A percentile compares a stretch with the other conserved stretches of the same genome.
Conservation (phyloP, 2,113 vertebrate species). For the Cercocebus atys region DNA sequence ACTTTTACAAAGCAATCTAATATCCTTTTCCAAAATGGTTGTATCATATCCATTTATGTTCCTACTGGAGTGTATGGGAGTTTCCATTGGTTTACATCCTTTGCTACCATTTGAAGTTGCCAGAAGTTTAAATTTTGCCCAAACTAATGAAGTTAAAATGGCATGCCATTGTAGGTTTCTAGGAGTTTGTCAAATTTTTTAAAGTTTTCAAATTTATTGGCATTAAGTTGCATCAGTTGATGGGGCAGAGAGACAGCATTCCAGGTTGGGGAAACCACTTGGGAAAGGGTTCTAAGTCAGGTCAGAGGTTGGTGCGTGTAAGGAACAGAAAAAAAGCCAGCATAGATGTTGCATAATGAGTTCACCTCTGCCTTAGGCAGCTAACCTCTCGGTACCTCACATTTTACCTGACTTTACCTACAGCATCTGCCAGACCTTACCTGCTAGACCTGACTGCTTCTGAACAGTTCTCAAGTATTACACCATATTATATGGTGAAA, state of each 20-base stretch:
- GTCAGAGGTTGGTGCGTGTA: background rate
- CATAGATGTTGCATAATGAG: background rate
- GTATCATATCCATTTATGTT: background rate
- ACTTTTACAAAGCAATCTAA: background rate
- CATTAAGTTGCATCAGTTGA: background rate
- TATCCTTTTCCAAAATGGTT: background rate
- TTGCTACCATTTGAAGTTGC: background rate
- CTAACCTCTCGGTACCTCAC: background rate
- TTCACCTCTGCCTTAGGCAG: background rate
- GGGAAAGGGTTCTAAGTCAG: background rate
- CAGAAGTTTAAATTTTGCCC: background rate
- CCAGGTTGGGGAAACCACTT: background rate
- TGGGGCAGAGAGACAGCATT: background rate
- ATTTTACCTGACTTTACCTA: background rate
- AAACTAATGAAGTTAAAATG: background rate
- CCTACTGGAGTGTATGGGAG: background rate
- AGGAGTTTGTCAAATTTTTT: background rate
- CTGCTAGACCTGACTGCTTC: background rate
- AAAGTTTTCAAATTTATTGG: slow-evolving; percentile 5
- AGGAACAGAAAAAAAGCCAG: background rate
- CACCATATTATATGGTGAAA: slow-evolving; percentile 18
- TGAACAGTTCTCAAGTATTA: slow-evolving; percentile 9
- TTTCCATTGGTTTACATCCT: background rate
- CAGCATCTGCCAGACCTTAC: background rate
- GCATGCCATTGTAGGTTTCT: background rate